Evolutionary conservation across 1,140 invertebrate species (phyloP), one percentile per base, ranked within the genome.

Genomic region (Monochamus saltuarius): DNA sequence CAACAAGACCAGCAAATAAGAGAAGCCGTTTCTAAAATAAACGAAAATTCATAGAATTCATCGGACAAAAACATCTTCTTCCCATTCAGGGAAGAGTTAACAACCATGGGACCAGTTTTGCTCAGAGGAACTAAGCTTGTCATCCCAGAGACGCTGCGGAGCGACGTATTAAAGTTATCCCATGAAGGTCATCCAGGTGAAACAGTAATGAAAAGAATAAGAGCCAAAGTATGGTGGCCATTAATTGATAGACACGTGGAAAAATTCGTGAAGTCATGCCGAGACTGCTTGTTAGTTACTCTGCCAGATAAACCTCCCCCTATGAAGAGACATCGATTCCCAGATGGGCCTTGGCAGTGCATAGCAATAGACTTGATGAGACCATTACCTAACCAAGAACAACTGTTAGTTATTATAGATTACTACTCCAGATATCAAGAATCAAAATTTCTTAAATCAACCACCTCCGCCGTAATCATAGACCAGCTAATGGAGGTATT

Each of bases 211-310:
- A 77, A 77, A 58, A 50, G 69, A 16, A 39, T 73, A 19, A 13
- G 72, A 22, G 51, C 68, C 49, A 78, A 77, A 61, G 72, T 78
- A 8, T 78, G 78, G 76, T 80, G 70, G 65, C 65, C 68, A 34
- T 47, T 52, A 19, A 75, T 76, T 9, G 71, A 78, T 46, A 61
- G 54, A 19, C 51, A 70, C 35, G 67, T 68, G 4, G 71, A 79
- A 66, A 56, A 67, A 10, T 59, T 54, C 34, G 60, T 69, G 10
- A 64, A 64, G 19, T 22, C 11, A 39, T 64, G 59, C 37, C 50
- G 40, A 9, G 59, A 64, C 13, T 64, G 62, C 39, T 11, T 57
- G 22, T n/a, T 64, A 9, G 54, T 61, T 7, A 17, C 39, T 4
- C 47, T 47, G 11, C 59, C 62, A 37, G 29, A 61, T 49, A 56